These are phyloP conservation scores for Chrysina gloriosa DNA, from an alignment of 2,888 invertebrate genomes.

Conservation along the genomic window DNA sequence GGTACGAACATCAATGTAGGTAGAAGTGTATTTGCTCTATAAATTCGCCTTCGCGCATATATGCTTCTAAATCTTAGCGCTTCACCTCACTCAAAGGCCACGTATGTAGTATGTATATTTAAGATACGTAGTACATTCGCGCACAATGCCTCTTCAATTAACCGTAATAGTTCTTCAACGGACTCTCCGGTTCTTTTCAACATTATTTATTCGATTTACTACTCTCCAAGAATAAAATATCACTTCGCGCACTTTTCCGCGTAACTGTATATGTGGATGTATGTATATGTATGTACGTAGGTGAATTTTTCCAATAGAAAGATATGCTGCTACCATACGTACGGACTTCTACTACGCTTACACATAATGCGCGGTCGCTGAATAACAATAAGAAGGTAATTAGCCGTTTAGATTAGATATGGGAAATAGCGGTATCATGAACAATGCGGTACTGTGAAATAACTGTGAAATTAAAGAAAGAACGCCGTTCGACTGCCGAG, in stretches of 20 bases:
- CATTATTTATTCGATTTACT: slow-evolving; percentile 18
- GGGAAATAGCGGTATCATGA: slow-evolving; percentile 31
- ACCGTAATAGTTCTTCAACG: slow-evolving; percentile 8
- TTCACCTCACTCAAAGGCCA: too few species aligned
- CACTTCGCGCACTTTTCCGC: neutral
- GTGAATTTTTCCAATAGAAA: slow-evolving; percentile 15
- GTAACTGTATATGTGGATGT: neutral
- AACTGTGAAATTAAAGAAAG: slow-evolving; percentile 33
- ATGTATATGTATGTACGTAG: neutral
- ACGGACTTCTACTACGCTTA: neutral
- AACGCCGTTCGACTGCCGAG: neutral
- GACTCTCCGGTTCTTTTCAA: slow-evolving; percentile 3
- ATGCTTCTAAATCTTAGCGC: slow-evolving; percentile 4
- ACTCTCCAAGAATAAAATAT: slow-evolving; percentile 2
- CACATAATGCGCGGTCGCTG: neutral
- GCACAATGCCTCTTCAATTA: slow-evolving; percentile 16
- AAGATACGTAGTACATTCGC: neutral
- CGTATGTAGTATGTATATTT: too few species aligned
- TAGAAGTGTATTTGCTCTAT: slow-evolving; percentile 13
- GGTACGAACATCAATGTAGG: neutral
- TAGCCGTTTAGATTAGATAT: slow-evolving; percentile 15
- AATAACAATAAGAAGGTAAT: slow-evolving; percentile 34
- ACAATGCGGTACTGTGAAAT: slow-evolving; percentile 32
- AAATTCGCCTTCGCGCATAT: slow-evolving; percentile 4
- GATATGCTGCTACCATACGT: neutral